Evolutionary conservation across 2,797 vertebrate species (phyloP), one percentile per base, ranked within the genome.

Genomic region (Kryptopterus vitreolus): DNA sequence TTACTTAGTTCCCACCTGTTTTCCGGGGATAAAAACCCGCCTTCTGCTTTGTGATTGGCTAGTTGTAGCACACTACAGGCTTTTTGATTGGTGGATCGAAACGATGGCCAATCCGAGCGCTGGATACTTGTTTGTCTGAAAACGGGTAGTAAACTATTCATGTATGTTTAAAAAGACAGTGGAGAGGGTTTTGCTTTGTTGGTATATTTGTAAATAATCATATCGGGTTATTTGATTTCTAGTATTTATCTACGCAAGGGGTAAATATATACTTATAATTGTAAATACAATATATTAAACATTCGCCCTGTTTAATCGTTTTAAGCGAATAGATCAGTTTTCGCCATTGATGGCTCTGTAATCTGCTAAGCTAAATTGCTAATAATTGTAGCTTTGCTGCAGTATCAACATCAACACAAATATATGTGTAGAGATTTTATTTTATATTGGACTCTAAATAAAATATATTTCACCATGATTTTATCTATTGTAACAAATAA

Each of bases 21-120:
- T 77, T 43, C 29, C 3, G 76, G 18, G 3, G n/a, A n/a, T n/a
- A n/a, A 24, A 77, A 24, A 38, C 75, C 76, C 62, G 50, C 62
- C 31, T 38, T 18, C 4, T 35, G 4, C 8, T 2, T 16, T 29
- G 3, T 1, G 16, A 77, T 77, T 68, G 63, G 76, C 2, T 38
- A 33, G 6, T 35, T 35, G 2, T 22, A 8, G 0, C 31, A 11
- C 12, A 1, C n/a, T 20, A 20, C 16, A 12, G 6, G 2, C 0
- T 22, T 0, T 43, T 4, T 26, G 15, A 68, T 77, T 68, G 20
- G 62, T 68, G n/a, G 33, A 68, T 24, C 26, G n/a, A 24, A 7
- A 26, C 1, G 5, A 12, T 29, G 38, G 15, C 63, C 62, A 77
- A 77, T 68, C 50, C 31, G 29, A 35, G 0, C 6, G 2, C 10